A percentile compares a stretch with the other conserved stretches of the same genome.
Conservation (phyloP, 2,888 invertebrate species). For the Asteroscopus sphinx region DNA sequence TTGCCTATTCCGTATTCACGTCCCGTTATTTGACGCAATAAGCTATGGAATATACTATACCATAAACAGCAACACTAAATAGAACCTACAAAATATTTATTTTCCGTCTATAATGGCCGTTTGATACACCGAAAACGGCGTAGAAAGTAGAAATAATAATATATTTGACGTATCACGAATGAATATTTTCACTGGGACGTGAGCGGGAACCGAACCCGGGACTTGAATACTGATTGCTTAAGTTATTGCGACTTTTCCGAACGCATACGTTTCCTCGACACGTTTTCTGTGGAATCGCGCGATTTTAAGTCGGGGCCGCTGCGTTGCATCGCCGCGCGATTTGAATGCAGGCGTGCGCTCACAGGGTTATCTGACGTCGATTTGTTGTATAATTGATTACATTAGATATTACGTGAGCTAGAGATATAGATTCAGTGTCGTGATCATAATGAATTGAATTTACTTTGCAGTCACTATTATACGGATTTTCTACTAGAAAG, state of each 20-base stretch:
- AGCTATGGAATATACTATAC: slow-evolving; percentile 17
- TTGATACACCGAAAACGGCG: slow-evolving; percentile 74
- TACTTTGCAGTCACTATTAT: neutral
- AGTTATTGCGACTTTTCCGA: slow-evolving; percentile 72
- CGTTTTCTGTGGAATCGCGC: slow-evolving; percentile 63
- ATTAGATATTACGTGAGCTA: slow-evolving; percentile 30
- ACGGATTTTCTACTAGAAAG: neutral
- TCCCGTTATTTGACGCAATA: slow-evolving; percentile 54
- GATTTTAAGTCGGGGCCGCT: slow-evolving; percentile 51
- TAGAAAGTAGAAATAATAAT: slow-evolving; percentile 83
- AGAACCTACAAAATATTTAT: slow-evolving; percentile 60
- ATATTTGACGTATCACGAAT: slow-evolving; percentile 76
- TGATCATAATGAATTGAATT: slow-evolving; percentile 15
- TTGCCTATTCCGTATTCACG: slow-evolving; percentile 56
- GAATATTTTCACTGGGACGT: slow-evolving; percentile 82
- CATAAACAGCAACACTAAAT: slow-evolving; percentile 45
- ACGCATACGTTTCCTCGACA: slow-evolving; percentile 58
- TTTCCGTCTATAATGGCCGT: slow-evolving; percentile 69
- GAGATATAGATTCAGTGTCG: slow-evolving; percentile 19
- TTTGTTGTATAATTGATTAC: slow-evolving; percentile 50
- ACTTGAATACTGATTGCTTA: slow-evolving; percentile 79
- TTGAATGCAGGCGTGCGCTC: slow-evolving; percentile 46
- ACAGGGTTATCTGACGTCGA: slow-evolving; percentile 50
- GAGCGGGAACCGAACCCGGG: slow-evolving; percentile 76
- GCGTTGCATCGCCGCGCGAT: slow-evolving; percentile 33